Percentiles rank a stretch among this genome's conserved stretches.
Evolutionary conservation across 2,797 vertebrate genomes (phyloP).

Genomic region (Poeciliopsis presidionis): DNA sequence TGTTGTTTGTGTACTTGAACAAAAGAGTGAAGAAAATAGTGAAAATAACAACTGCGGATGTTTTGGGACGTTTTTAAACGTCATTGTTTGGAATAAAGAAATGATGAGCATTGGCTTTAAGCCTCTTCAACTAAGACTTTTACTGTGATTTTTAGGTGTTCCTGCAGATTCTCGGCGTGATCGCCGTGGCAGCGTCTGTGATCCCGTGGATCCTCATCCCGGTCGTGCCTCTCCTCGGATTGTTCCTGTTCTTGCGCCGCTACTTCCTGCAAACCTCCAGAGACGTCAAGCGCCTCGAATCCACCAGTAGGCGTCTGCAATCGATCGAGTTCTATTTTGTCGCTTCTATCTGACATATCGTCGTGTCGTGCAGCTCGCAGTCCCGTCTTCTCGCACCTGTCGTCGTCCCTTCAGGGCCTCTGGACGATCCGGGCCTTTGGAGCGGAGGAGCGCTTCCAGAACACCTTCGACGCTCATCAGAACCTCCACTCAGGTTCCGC

Average conservation of each 20-base stretch:
- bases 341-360: background rate
- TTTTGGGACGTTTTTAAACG: too few relatives aligned
- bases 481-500: slow-evolving; percentile 89
- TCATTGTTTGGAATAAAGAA: too few relatives aligned
- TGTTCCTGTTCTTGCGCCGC: slow-evolving; percentile 82
- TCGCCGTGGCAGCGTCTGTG: slow-evolving; percentile 83
- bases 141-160: slow-evolving; percentile 74
- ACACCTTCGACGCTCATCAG: slow-evolving; percentile 90
- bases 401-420: slow-evolving; percentile 92
- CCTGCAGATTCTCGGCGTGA: slow-evolving; percentile 84
- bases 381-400: slow-evolving; percentile 94
- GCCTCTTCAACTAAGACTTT: background rate
- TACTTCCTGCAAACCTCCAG: slow-evolving; percentile 90
- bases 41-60: too few relatives aligned
- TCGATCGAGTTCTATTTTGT: background rate
- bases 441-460: slow-evolving; percentile 88
- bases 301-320: slow-evolving; percentile 82
- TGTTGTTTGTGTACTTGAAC: too few relatives aligned
- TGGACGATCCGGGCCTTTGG: slow-evolving; percentile 92
- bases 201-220: slow-evolving; percentile 90
- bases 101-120: too few relatives aligned
- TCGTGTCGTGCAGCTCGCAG: slow-evolving; percentile 83
- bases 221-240: slow-evolving; percentile 81
- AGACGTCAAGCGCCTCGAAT: slow-evolving; percentile 90
- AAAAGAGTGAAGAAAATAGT: too few relatives aligned